phyloP scores from a whole-genome alignment of 2,113 vertebrate genomes.

The Psephotus haematonotus region DNA sequence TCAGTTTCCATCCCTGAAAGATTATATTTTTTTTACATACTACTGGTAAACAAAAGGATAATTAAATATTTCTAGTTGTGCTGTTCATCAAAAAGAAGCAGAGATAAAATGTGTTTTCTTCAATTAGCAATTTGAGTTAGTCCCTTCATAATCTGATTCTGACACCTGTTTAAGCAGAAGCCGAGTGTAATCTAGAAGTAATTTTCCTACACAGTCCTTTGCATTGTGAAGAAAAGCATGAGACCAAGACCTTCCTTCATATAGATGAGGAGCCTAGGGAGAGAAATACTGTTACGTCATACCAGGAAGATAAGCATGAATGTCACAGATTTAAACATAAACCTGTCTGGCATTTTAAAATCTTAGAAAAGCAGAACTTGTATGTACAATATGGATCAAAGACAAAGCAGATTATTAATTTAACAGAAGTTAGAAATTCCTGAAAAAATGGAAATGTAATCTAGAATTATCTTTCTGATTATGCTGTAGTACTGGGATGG shows the following conservation, averaged over 20 bases:
- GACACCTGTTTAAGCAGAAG: constrained; percentile 27
- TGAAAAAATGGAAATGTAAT: background rate
- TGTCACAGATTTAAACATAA: background rate
- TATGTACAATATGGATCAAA: background rate
- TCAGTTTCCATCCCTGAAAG: background rate
- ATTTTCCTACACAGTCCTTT: constrained; percentile 14
- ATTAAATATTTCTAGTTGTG: constrained; percentile 51
- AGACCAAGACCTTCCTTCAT: background rate
- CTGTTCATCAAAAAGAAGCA: constrained; percentile 27
- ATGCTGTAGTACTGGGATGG: background rate
- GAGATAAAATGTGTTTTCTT: constrained; percentile 19
- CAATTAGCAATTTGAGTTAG: constrained; percentile 32
- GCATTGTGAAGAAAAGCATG: background rate
- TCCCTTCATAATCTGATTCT: constrained; percentile 30
- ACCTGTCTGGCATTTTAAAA: background rate
- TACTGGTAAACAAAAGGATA: constrained; percentile 50
- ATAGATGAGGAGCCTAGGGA: background rate
- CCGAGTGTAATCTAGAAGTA: constrained; percentile 19
- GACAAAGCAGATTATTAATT: background rate
- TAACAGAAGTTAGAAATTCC: background rate
- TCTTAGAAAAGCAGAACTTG: background rate
- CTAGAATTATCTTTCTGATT: background rate
- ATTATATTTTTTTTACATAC: background rate
- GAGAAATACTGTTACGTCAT: background rate
- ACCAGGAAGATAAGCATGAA: background rate